Conservation (phyloP, 2,113 vertebrate species). For the Lycaon pictus region DNA sequence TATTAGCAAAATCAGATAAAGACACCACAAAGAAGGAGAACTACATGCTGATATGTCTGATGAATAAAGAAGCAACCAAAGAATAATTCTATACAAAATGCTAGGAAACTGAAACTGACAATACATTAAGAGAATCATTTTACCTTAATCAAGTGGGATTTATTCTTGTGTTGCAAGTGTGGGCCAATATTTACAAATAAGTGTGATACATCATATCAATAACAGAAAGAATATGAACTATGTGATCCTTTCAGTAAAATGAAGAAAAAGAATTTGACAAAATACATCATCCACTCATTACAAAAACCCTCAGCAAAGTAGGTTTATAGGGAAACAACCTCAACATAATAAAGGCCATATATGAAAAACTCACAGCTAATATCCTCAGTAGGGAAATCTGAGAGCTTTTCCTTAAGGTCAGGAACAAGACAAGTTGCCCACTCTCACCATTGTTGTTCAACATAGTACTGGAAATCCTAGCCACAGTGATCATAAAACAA, state of each 20-base stretch:
- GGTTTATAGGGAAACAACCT: neutral
- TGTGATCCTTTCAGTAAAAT: neutral
- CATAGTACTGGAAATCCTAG: neutral
- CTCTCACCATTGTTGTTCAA: neutral
- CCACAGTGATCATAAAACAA: neutral
- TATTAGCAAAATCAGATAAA: neutral
- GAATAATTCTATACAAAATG: neutral
- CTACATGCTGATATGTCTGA: neutral
- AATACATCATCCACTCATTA: neutral
- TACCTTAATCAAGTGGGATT: too few species aligned
- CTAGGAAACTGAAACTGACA: neutral
- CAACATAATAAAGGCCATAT: neutral
- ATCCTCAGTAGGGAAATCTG: neutral
- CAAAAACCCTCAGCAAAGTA: neutral
- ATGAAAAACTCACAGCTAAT: neutral
- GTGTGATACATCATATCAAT: neutral
- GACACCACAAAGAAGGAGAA: neutral
- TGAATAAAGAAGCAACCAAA: neutral
- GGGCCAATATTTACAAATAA: neutral
- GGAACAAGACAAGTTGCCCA: neutral
- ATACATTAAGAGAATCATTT: neutral
- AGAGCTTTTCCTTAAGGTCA: neutral
- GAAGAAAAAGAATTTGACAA: neutral
- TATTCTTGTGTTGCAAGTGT: neutral
- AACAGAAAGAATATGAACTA: neutral